Evolutionary conservation across 92 coral and sea anemone species (phyloP).

Genomic region (Heliopora coerulea): DNA sequence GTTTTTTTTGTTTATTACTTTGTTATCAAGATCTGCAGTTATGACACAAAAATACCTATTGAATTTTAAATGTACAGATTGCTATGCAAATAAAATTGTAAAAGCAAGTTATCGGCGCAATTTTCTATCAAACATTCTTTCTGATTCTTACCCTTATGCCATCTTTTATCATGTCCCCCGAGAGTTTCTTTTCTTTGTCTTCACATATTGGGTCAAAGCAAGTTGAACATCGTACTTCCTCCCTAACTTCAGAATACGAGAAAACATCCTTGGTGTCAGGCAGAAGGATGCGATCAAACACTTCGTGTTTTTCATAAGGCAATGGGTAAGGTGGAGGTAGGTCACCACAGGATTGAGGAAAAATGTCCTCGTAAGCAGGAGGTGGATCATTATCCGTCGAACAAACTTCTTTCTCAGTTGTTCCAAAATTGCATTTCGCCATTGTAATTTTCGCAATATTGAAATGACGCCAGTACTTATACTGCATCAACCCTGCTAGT

Average conservation of each 20-base stretch:
- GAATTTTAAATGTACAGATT: too few relatives aligned
- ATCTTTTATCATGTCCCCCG: constrained; percentile 83
- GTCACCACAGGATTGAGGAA: constrained; percentile 14
- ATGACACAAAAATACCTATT: too few relatives aligned
- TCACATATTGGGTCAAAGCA: constrained; percentile 87
- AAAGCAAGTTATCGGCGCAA: too few relatives aligned
- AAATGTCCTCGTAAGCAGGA: constrained; percentile 32
- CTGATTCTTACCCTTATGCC: constrained; percentile 65
- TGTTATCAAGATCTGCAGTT: too few relatives aligned
- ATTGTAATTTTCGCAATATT: constrained; percentile 5
- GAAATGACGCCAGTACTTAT: too few relatives aligned
- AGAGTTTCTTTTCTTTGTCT: constrained; percentile 74
- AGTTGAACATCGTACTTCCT: constrained; percentile 80
- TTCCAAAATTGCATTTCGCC: constrained; percentile 24
- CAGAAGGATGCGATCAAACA: constrained; percentile 26
- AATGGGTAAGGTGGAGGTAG: constrained; percentile 41
- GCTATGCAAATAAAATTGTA: too few relatives aligned
- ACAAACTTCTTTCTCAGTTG: constrained; percentile 1
- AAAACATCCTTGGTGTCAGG: constrained; percentile 23
- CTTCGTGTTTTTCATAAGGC: constrained; percentile 35
- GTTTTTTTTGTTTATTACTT: too few relatives aligned
- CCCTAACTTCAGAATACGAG: constrained; percentile 11
- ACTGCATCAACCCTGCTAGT: neutral
- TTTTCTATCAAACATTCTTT: too few relatives aligned
- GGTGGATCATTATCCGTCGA: constrained; percentile 9